Base-by-base conservation (phyloP, 2,113 vertebrate species). In the Podarcis cretensis region DNA sequence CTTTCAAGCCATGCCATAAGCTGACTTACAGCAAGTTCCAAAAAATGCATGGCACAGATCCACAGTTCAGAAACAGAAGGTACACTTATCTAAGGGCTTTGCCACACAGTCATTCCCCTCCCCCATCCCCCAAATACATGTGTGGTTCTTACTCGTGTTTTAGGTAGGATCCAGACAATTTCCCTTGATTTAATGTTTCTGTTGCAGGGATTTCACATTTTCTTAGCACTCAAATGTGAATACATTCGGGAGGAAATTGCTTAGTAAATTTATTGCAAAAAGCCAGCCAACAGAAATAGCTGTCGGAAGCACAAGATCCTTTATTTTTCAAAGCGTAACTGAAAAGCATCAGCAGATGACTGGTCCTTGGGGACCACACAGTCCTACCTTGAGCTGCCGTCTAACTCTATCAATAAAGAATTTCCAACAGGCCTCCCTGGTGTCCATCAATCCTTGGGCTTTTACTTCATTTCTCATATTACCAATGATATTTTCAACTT, bases 401-500 rank as follows among this genome's bases (percentile, higher is more conserved):
- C 96, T 97, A 90, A 99, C 97, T 0, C 97, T 96, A 75, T 98
- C 98, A 82, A 98, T 98, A 93, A 99, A 99, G 96, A 99, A 99
- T 91, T 97, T 98, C 99, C 99, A 99, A 96, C 98, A 99, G 83
- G 97, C 98, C 66, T 99, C 98, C 90, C 97, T 97, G 71, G 96
- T 98, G 91, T 98, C 98, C 92, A 98, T 43, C 85, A 98, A 92
- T 59, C 98, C 99, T 35, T 83, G 97, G 89, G 91, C 94, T 83
- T 97, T 98, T 89, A 99, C 98, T 94, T 98, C 98, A 83, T 96
- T 97, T 93, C 97, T 98, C 95, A 99, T 37, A 0, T 94, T 97
- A 92, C 83, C 97, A 89, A 98, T 96, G 93, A 99, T 98, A 93
- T 94, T 98, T 94, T 99, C 98, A 79, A 98, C 95, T 94, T 99